These are phyloP conservation scores for Onychomys arenicola DNA, from an alignment of 2,797 vertebrate genomes.

Conservation along the genomic window DNA sequence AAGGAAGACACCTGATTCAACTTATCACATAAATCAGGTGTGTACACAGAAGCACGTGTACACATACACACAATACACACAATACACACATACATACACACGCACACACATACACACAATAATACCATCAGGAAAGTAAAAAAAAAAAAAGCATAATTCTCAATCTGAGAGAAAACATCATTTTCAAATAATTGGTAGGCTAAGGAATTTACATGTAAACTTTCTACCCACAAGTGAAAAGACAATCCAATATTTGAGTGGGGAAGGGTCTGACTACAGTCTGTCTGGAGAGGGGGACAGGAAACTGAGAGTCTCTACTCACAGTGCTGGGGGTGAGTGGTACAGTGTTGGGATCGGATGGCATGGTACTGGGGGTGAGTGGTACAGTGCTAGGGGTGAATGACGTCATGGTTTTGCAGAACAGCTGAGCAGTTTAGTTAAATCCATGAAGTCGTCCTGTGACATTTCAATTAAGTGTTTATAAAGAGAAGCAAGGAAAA, in stretches of 20 bases:
- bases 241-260: background rate
- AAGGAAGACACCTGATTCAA: background rate
- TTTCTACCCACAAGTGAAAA: constrained; percentile 20
- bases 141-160: background rate
- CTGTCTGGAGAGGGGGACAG: background rate
- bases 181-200: background rate
- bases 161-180: constrained; percentile 46
- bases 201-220: constrained; percentile 8
- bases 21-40: background rate
- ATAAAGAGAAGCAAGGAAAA: constrained; percentile 30
- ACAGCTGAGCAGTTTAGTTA: background rate
- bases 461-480: constrained; percentile 26
- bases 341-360: background rate
- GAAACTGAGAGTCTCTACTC: background rate
- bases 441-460: background rate
- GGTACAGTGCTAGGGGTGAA: background rate
- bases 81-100: no score
- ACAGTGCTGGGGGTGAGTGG: background rate
- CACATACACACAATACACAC: no score
- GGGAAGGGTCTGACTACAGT: background rate
- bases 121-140: background rate
- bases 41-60: no score
- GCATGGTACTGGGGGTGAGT: background rate
- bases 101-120: background rate
- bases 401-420: background rate